Evolutionary conservation across 2,113 vertebrate genomes (phyloP), one percentile per base, ranked within the genome.

Genomic region (Zapornia atra): DNA sequence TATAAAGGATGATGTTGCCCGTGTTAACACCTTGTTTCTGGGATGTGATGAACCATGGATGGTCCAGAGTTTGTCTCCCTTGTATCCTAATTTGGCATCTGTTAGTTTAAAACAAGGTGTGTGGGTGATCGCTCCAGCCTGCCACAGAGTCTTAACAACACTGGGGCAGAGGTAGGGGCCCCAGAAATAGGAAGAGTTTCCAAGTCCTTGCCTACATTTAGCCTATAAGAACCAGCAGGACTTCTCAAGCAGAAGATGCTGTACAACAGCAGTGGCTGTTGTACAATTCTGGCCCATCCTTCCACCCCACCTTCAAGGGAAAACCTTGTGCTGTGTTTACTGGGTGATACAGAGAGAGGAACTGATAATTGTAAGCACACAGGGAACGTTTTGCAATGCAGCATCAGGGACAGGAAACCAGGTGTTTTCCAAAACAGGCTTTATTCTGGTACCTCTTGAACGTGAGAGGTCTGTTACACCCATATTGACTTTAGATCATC

Each of bases 121-220:
- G 31, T 8, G 4, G 5, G 3, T 38, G n/a, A 59, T 51, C 34
- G 12, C 15, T 83, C 6, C 18, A 29, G 61, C 29, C 29, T 69
- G 29, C 48, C 56, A 73, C 42, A 33, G 29, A 51, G 11, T 33
- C 26, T 14, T 13, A 70, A 28, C 6, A 21, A 8, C 18, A 25
- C 9, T 6, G 13, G 3, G 28, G 8, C 36, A 75, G 66, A 73
- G 18, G 38, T 4, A 57, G 54, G 38, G 4, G 15, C 12, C 17
- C 10, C 36, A 20, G 11, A 59, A 12, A 1, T 15, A 42, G 46
- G 7, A 77, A 19, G 13, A 4, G 1, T 1, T 11, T 26, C 9
- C 11, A n/a, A 9, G 50, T 54, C 26, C 34, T 66, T 72, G 8
- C 21, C 29, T 25, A 54, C 28, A 59, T 53, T 40, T 65, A 53